Percentiles rank a stretch among this genome's conserved stretches.
Conservation (phyloP, 2,113 vertebrate species). For the Oryzias woworae region DNA sequence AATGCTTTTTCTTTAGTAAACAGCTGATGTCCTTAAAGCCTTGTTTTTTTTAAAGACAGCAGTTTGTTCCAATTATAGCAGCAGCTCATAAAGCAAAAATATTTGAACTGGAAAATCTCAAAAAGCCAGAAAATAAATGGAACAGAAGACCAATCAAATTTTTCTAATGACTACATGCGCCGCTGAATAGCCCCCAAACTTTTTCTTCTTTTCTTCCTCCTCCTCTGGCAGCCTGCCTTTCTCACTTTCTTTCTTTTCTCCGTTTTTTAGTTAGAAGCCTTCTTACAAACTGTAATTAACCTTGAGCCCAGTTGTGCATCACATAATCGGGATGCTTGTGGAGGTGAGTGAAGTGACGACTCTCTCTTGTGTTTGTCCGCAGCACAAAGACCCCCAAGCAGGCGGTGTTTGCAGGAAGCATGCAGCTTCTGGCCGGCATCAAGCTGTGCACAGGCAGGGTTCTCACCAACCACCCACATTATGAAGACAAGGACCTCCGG, state of each 20-base stretch:
- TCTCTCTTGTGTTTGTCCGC: constrained; percentile 33
- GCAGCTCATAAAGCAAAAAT: constrained; percentile 2
- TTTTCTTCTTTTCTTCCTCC: constrained; percentile 1
- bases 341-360: constrained; percentile 18
- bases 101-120: constrained; percentile 9
- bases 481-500: constrained; percentile 90
- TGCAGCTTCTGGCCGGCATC: constrained; percentile 96
- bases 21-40: constrained; percentile 28
- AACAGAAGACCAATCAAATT: constrained; percentile 25
- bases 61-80: constrained; percentile 29
- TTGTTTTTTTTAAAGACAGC: constrained; percentile 22
- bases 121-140: not conserved
- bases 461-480: constrained; percentile 97
- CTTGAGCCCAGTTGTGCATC: not conserved
- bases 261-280: not conserved
- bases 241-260: not conserved
- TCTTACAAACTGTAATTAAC: not conserved
- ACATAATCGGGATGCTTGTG: not conserved
- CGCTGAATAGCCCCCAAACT: constrained; percentile 9
- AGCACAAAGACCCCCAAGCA: constrained; percentile 87
- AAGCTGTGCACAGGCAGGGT: constrained; percentile 95
- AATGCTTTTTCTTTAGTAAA: constrained; percentile 3
- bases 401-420: constrained; percentile 96
- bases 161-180: constrained; percentile 16
- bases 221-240: not conserved